Evolutionary conservation across 2,113 vertebrate species (phyloP), one percentile per base, ranked within the genome.

Genomic region (Hystrix cristata): DNA sequence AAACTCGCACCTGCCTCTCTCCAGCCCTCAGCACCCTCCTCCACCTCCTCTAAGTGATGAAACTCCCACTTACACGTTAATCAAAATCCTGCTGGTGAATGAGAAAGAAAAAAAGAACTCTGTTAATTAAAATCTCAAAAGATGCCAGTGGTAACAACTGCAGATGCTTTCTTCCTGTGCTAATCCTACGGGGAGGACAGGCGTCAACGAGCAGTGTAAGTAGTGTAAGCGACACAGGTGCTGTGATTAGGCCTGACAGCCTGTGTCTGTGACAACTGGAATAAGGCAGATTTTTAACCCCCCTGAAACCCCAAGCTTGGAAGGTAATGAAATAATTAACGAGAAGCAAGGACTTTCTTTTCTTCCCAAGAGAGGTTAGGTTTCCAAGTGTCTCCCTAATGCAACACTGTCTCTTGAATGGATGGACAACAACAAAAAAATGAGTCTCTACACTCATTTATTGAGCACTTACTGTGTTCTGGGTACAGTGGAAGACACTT

Each of bases 81-180:
- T 97, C 92, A 91, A 95, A 95, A 96, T 93, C 91, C 85, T 93
- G 79, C 92, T 78, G 43, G 71, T 78, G 87, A 88, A 91, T 80
- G 67, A 91, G 53, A 79, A 87, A 95, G 82, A 9, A 60, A 43
- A 60, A 74, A 34, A 92, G 57, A 6, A 74, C 15, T 13, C 48
- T 21, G 81, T 96, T 97, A 96, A 97, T 97, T 97, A 97, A 97
- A 96, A 90, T 92, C 90, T 93, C 90, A 79, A 53, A 97, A 90
- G 86, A 65, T 69, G 87, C 64, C 74, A 31, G 0, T 6, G 55
- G 74, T 87, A 81, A 69, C 34, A 29, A 84, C 60, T 80, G 46
- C 43, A 76, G 95, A 87, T 48, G 64, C 64, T 59, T 78, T 72
- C 76, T 84, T 78, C 87, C 91, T 14, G 3, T 23, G 69, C 18